Evolutionary conservation across 1,140 invertebrate species (phyloP).

Genomic region (Brachionus asplanchnoidis): DNA sequence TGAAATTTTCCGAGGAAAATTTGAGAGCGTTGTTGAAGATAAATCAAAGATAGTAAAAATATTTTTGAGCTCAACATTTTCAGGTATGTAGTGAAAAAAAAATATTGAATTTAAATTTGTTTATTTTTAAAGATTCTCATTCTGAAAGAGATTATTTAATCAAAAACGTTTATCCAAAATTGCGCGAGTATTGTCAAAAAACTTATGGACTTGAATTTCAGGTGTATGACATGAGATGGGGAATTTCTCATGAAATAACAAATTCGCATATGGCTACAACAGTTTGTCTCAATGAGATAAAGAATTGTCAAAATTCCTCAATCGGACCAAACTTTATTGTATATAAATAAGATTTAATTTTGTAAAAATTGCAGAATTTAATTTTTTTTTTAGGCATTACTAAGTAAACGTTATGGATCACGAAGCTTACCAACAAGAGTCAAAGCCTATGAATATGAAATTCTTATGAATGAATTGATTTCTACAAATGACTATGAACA

Average conservation of each 20-base stretch:
- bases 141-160: constrained; percentile 46
- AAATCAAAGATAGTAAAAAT: constrained; percentile 13
- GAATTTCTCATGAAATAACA: constrained; percentile 43
- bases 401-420: constrained; percentile 56
- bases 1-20: background rate
- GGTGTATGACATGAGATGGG: constrained; percentile 46
- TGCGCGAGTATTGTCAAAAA: constrained; percentile 48
- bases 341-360: background rate
- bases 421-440: constrained; percentile 59
- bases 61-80: constrained; percentile 40
- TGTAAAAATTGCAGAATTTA: background rate
- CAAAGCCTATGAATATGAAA: background rate
- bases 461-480: background rate
- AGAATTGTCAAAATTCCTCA: constrained; percentile 37
- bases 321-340: constrained; percentile 42
- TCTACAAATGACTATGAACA: background rate
- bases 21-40: background rate
- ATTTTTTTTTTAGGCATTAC: background rate
- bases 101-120: background rate
- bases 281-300: constrained; percentile 42
- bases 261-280: constrained; percentile 31
- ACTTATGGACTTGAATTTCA: constrained; percentile 52
- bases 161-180: constrained; percentile 48
- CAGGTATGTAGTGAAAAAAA: constrained; percentile 2
- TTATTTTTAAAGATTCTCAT: background rate